Base-by-base conservation (phyloP, 2,113 vertebrate genomes). In the Arothron firmamentum region DNA sequence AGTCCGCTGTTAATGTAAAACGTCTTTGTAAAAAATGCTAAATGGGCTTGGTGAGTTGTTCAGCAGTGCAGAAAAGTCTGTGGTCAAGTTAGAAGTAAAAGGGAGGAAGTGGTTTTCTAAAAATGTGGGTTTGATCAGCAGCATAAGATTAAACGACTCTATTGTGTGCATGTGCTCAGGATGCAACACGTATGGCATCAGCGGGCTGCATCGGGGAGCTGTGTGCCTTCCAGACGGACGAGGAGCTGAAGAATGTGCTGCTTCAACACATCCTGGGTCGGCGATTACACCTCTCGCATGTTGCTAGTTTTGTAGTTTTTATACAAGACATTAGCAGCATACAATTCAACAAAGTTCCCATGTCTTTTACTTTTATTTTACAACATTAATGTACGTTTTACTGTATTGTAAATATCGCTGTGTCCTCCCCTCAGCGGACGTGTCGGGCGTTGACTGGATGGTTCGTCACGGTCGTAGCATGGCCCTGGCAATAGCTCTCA, bases 401-500 rank as follows among this genome's bases (percentile, higher is more conserved):
- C 28, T 6, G 8, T 5, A 31, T 5, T 6, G 2, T 25, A 19
- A 14, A 6, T 14, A 46, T 23, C 1, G 0, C 13, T n/a, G 21
- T 19, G 58, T 6, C 23, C 34, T 60, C 52, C 20, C 46, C 52
- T 52, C 16, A 98, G 96, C 95, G 51, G 96, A 98, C 0, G 62
- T 96, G 59, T 97, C 95, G 1, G 96, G 95, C 50, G 93, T 99
- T 9, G 96, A 99, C 89, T 99, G 97, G 97, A 98, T 98, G 96
- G 95, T 98, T 80, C 93, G 97, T 62, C 96, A 98, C 0, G 96
- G 97, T 3, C 93, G 96, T 3, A 96, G 96, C 87, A 74, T 99
- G 86, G 94, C 97, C 0, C 90, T 99, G 41, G 92, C 95, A 0
- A 93, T 96, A 54, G 93, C 94, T 2, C 92, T 98, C 42, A 95